A percentile compares a stretch with the other conserved stretches of the same genome.
Conservation (phyloP, 2,888 invertebrate genomes). For the Cantharis lateralis region DNA sequence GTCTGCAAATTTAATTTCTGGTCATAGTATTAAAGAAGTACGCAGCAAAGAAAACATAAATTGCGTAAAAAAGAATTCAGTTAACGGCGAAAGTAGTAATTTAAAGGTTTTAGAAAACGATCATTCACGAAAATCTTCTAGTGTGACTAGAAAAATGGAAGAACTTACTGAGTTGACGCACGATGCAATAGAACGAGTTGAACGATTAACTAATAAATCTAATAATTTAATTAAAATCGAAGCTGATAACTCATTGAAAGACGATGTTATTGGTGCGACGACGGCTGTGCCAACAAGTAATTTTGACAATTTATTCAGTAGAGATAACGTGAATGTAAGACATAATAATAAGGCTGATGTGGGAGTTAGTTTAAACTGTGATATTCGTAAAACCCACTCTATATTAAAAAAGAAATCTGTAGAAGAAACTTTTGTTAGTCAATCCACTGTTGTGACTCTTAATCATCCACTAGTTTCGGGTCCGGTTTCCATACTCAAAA, state of each 20-base stretch:
- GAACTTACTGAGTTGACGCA: conserved; percentile 68
- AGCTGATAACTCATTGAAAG: conserved; percentile 3
- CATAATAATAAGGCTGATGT: conserved; percentile 19
- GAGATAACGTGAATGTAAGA: conserved; percentile 6
- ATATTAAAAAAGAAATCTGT: conserved; percentile 72
- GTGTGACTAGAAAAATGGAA: conserved; percentile 64
- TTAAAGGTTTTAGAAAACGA: neutral
- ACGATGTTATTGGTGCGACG: conserved; percentile 3
- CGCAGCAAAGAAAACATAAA: neutral
- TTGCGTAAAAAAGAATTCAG: neutral
- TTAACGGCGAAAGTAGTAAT: conserved; percentile 7
- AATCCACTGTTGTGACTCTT: conserved; percentile 32
- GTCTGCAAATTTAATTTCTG: neutral
- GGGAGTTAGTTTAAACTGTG: conserved; percentile 19
- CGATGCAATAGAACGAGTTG: conserved; percentile 70
- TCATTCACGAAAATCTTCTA: conserved; percentile 29
- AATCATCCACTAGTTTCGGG: conserved; percentile 37
- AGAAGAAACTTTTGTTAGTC: conserved; percentile 51
- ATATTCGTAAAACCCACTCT: conserved; percentile 51
- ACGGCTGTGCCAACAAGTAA: neutral
- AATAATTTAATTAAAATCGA: conserved; percentile 40
- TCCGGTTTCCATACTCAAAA: conserved; percentile 64
- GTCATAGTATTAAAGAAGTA: neutral
- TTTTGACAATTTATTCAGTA: neutral
- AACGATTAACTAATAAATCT: conserved; percentile 61